Base-by-base conservation (phyloP, 2,113 vertebrate genomes). In the Nestor notabilis region DNA sequence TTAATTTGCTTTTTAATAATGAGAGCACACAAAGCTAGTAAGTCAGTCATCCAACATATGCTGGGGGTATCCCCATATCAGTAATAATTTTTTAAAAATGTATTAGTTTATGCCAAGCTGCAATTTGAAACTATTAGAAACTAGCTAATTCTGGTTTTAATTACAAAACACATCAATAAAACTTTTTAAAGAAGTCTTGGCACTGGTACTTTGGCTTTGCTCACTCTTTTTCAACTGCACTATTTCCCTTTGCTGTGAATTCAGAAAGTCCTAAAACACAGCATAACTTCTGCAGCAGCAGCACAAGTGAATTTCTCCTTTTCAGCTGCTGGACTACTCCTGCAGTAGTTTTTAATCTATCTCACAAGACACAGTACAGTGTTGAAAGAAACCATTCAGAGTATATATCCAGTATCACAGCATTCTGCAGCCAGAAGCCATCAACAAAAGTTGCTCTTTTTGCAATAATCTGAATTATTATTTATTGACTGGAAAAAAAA, bases 1-100 rank as follows among this genome's bases (percentile, higher is more conserved):
- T 97, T 95, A 63, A 95, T 93, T 96, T 93, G 82, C 83, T 81
- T 72, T n/a, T 89, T 96, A 91, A 55, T 91, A 96, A 94, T 46
- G 60, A 96, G 68, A 87, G 82, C 63, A 83, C 63, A 68, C 84
- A 96, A 83, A 94, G 87, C 87, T 71, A 88, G 55, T 66, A 90
- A 96, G 13, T 84, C 87, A 95, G 90, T 31, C 65, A 82, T 61
- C 77, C 89, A 83, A 71, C 83, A 74, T 92, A 89, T 47, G 81
- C 74, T 66, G 37, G 49, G 70, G 39, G 81, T 89, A 95, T 93
- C 93, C 88, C 91, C 75, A 92, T 77, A 93, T 47, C 92, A 85
- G 77, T 58, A 66, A 16, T 91, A 63, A 50, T 82, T 92, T 94
- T 89, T 64, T 41, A 64, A 92, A 96, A 95, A 78, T 35, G 9